Evolutionary conservation across 1,140 invertebrate species (phyloP), one percentile per base, ranked within the genome.

Genomic region (Ceratosolen fusciceps): DNA sequence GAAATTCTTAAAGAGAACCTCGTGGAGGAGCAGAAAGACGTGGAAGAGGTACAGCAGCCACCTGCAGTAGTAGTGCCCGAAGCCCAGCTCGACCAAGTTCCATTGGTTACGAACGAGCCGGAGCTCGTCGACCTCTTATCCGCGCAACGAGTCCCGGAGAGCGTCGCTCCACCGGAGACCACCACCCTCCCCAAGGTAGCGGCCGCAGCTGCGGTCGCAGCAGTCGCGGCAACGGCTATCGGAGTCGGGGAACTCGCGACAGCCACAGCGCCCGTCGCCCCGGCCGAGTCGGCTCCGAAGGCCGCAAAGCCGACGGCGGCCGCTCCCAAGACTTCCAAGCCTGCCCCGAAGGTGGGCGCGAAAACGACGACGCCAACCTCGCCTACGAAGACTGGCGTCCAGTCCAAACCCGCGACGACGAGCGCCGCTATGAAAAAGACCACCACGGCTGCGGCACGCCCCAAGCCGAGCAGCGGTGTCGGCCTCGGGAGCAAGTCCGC

Each of bases 351-450:
- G n/a, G n/a, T n/a, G n/a, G n/a, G n/a, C n/a, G n/a, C 85, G 7
- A 89, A 89, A 83, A 88, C 85, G 62, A 85, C 84, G 8, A 85
- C 85, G 3, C 85, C 84, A 1, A 88, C 89, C 0, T 87, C 87
- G 0, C 86, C 88, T 10, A 85, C 86, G 4, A 91, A 90, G 77
- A 67, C 82, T 7, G n/a, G 31, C n/a, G 37, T 75, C 9, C 26
- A 67, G 7, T 68, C 85, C 2, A 79, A 83, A 37, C 83, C 87
- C 16, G 54, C 86, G 43, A 62, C 85, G 14, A 12, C n/a, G n/a
- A 19, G 24, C 39, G 39, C 34, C 2, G 29, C 8, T 19, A 19
- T 21, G 60, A 90, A 88, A 81, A 24, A 85, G 2, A 16, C 75
- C 0, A 75, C 82, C 2, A 84, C 60, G 31, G 19, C 26, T 16